Conservation (phyloP, 2,797 vertebrate species). For the Moxostoma hubbsi region DNA sequence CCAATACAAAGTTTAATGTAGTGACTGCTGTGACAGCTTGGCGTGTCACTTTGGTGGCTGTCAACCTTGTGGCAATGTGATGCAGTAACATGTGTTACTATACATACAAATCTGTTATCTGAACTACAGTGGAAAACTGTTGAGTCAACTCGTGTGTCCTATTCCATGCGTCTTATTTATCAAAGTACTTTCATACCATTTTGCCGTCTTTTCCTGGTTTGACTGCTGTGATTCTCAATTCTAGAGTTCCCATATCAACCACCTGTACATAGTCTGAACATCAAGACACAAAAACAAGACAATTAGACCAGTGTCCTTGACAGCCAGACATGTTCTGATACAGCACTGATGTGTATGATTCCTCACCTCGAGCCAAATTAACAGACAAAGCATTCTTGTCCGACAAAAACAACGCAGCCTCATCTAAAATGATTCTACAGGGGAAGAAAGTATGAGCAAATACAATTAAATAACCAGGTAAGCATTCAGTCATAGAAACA, state of each 20-base stretch:
- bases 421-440: constrained; percentile 94
- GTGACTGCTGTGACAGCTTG: no score
- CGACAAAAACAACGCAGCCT: constrained; percentile 93
- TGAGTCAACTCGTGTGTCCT: no score
- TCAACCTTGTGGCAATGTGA: no score
- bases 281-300: constrained; percentile 32
- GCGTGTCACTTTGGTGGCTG: no score
- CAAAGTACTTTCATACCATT: constrained; percentile 75
- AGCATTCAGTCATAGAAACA: background rate
- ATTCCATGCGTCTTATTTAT: background rate
- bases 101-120: no score
- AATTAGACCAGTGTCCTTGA: constrained; percentile 7
- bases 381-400: constrained; percentile 89
- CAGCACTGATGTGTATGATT: background rate
- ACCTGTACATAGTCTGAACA: constrained; percentile 94
- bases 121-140: no score
- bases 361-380: constrained; percentile 89
- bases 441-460: constrained; percentile 4
- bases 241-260: constrained; percentile 95
- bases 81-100: no score
- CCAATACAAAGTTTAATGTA: no score
- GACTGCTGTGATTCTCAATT: constrained; percentile 91
- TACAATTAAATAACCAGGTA: background rate
- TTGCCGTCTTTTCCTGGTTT: constrained; percentile 86
- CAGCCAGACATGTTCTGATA: background rate